Conservation (phyloP, 2,113 vertebrate genomes). For the Mesocricetus auratus region DNA sequence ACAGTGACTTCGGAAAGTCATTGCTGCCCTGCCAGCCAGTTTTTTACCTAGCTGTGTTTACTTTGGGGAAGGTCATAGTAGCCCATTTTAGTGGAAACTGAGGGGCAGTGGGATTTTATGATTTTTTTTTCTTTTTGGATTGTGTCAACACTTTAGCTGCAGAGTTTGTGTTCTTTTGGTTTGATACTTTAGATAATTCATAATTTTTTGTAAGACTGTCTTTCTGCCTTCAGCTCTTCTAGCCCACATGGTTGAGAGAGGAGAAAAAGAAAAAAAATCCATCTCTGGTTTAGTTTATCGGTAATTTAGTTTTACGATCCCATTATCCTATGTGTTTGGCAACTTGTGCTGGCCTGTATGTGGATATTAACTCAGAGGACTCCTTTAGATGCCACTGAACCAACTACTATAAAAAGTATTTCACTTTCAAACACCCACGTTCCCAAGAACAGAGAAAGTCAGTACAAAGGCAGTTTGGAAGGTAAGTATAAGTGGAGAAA, state of each 20-base stretch:
- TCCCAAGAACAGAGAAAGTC: conserved; percentile 70
- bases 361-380: conserved; percentile 61
- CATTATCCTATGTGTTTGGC: conserved; percentile 38
- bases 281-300: conserved; percentile 43
- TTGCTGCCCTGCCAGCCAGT: not conserved
- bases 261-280: not conserved
- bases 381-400: conserved; percentile 56
- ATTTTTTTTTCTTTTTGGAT: conserved; percentile 12
- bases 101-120: conserved; percentile 13
- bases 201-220: not conserved
- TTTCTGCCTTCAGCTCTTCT: not conserved
- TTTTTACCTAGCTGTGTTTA: conserved; percentile 4
- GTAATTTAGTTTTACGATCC: conserved; percentile 9
- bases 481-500: conserved; percentile 65
- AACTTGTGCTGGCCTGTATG: conserved; percentile 55
- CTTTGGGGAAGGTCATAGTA: not conserved
- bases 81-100: conserved; percentile 38
- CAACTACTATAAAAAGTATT: conserved; percentile 74
- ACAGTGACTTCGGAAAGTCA: not conserved
- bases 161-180: not conserved
- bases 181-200: not conserved
- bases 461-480: conserved; percentile 58
- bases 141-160: conserved; percentile 7
- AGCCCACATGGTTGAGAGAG: not conserved
- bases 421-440: conserved; percentile 75